These are phyloP conservation scores for Temnothorax nylanderi DNA, from an alignment of 1,140 invertebrate genomes.

Conservation along the genomic window DNA sequence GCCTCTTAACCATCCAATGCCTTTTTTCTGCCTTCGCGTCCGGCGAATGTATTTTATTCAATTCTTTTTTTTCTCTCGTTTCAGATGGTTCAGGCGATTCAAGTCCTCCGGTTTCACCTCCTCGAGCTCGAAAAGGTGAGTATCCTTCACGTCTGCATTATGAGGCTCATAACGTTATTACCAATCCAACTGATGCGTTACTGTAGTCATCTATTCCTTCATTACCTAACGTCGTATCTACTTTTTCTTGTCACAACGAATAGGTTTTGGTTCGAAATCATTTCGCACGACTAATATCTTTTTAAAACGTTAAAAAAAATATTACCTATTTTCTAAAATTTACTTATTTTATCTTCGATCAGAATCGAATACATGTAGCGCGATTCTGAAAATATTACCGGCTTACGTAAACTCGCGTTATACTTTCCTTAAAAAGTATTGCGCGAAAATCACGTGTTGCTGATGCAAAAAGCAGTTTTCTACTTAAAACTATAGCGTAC, in stretches of 20 bases:
- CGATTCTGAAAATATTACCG: background rate
- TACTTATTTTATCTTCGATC: background rate
- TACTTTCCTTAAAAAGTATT: background rate
- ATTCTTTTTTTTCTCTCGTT: conserved; percentile 87
- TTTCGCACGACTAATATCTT: background rate
- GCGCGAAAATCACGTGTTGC: conserved; percentile 15
- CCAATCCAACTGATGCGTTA: conserved; percentile 3
- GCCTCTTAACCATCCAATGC: conserved; percentile 44
- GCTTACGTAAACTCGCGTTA: background rate
- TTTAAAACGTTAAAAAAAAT: background rate
- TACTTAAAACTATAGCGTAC: conserved; percentile 18
- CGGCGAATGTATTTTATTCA: conserved; percentile 68
- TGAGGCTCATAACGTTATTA: conserved; percentile 24
- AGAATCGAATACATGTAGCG: background rate
- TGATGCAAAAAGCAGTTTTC: conserved; percentile 31
- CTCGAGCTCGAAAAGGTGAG: conserved; percentile 99
- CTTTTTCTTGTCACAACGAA: background rate
- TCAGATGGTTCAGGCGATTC: conserved; percentile 99
- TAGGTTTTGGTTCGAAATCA: background rate
- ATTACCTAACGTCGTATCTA: background rate
- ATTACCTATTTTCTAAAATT: background rate
- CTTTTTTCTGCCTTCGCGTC: conserved; percentile 25
- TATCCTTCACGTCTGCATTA: conserved; percentile 66
- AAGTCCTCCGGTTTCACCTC: conserved; percentile 99
- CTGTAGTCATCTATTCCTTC: background rate